These are phyloP conservation scores for Ashinkailepas kermadecensis DNA, from an alignment of 2,888 invertebrate species.

Conservation along the genomic window DNA sequence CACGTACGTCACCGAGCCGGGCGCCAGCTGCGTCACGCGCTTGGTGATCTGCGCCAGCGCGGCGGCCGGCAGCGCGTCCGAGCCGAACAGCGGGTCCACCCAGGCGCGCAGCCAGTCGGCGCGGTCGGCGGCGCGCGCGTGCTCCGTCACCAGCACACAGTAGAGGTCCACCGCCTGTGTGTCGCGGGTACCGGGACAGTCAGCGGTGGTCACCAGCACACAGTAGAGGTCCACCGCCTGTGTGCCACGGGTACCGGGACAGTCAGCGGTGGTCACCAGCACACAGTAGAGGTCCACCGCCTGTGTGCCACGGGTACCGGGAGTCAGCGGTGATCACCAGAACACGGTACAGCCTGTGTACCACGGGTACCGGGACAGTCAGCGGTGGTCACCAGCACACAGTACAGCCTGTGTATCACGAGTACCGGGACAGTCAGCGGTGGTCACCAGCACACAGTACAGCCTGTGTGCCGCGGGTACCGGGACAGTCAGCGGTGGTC, in stretches of 20 bases:
- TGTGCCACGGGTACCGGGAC: background rate
- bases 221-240: background rate
- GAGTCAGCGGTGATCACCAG: too few species aligned
- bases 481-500: background rate
- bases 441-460: too few species aligned
- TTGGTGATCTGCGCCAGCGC: background rate
- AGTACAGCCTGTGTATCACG: too few species aligned
- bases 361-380: too few species aligned
- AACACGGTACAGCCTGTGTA: too few species aligned
- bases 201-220: background rate
- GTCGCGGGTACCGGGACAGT: background rate
- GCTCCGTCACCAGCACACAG: conserved; percentile 1
- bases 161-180: conserved; percentile 11
- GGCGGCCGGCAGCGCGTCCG: background rate
- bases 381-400: too few species aligned
- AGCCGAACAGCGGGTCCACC: conserved; percentile 17
- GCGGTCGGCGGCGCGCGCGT: background rate
- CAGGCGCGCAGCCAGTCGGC: background rate
- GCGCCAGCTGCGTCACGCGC: background rate
- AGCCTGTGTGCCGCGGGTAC: background rate
- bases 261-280: background rate
- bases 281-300: background rate
- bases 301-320: background rate
- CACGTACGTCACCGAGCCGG: background rate
- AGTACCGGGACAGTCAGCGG: background rate